A percentile compares a stretch with the other conserved stretches of the same genome.
Conservation (phyloP, 2,888 invertebrate species). For the Cyclophora albipunctata region DNA sequence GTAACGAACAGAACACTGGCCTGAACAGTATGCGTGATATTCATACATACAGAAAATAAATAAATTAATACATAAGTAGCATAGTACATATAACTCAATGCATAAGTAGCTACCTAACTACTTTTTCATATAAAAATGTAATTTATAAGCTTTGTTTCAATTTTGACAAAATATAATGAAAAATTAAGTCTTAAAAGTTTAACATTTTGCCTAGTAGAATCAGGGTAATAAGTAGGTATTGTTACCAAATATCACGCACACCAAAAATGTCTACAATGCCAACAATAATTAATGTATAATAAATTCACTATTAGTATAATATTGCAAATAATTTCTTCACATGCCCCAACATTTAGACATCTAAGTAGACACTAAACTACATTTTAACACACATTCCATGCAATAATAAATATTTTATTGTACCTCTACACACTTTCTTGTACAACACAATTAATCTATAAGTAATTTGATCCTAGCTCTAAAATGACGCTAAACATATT, state of each 20-base stretch:
- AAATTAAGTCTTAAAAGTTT: too few relatives aligned
- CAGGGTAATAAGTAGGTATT: too few relatives aligned
- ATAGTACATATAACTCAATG: too few relatives aligned
- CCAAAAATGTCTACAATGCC: not conserved
- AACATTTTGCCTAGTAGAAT: too few relatives aligned
- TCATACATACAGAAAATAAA: too few relatives aligned
- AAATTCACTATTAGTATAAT: constrained; percentile 1
- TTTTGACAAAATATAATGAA: too few relatives aligned
- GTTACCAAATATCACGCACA: not conserved
- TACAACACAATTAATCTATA: constrained; percentile 6
- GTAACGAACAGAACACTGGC: constrained; percentile 28
- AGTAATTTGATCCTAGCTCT: not conserved
- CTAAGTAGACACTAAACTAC: constrained; percentile 4
- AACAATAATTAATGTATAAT: not conserved
- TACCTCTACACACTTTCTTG: constrained; percentile 5
- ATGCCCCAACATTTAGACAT: not conserved
- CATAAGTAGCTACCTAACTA: too few relatives aligned
- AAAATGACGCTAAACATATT: too few relatives aligned
- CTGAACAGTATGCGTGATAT: constrained; percentile 4
- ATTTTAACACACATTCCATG: constrained; percentile 10
- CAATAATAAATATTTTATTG: constrained; percentile 4
- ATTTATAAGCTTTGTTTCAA: too few relatives aligned
- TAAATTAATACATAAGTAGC: too few relatives aligned
- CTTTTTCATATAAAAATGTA: too few relatives aligned
- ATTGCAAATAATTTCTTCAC: constrained; percentile 6